A percentile compares a stretch with the other conserved stretches of the same genome.
These are phyloP conservation scores for Otolemur garnettii DNA, from an alignment of 2,113 vertebrate genomes.

Conservation along the genomic window DNA sequence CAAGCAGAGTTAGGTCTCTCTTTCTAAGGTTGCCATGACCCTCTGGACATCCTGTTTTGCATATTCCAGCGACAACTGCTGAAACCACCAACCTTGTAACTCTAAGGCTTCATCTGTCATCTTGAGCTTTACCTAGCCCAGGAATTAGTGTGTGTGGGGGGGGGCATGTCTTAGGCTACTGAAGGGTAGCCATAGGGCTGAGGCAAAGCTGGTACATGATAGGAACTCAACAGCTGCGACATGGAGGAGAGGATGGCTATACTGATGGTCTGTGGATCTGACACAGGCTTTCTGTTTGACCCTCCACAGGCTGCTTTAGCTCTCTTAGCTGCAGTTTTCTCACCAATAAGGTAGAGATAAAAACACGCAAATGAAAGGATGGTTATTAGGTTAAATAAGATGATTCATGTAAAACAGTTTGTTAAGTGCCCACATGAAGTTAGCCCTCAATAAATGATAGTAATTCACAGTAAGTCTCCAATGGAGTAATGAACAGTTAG, in stretches of 20 bases:
- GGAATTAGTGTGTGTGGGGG: background rate
- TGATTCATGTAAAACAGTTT: background rate
- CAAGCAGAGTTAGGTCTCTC: background rate
- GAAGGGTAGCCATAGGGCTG: background rate
- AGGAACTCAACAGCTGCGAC: background rate
- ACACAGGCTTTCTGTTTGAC: background rate
- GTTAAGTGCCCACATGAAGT: background rate
- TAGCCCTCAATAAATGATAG: background rate
- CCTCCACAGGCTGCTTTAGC: background rate
- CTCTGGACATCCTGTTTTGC: background rate
- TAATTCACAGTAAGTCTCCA: constrained; percentile 37
- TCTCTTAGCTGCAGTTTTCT: constrained; percentile 1
- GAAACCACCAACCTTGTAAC: background rate
- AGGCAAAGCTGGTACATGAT: background rate
- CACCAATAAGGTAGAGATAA: background rate
- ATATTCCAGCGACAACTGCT: background rate
- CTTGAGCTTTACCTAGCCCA: background rate
- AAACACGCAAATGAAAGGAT: constrained; percentile 1
- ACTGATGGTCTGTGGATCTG: background rate
- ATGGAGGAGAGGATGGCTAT: background rate
- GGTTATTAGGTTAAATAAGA: background rate
- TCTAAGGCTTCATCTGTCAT: background rate
- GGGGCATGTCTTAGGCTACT: background rate
- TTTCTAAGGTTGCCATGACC: background rate
- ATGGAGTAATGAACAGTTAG: background rate